phyloP scores from a whole-genome alignment of 2,113 vertebrate species.

The Myotis yumanensis region DNA sequence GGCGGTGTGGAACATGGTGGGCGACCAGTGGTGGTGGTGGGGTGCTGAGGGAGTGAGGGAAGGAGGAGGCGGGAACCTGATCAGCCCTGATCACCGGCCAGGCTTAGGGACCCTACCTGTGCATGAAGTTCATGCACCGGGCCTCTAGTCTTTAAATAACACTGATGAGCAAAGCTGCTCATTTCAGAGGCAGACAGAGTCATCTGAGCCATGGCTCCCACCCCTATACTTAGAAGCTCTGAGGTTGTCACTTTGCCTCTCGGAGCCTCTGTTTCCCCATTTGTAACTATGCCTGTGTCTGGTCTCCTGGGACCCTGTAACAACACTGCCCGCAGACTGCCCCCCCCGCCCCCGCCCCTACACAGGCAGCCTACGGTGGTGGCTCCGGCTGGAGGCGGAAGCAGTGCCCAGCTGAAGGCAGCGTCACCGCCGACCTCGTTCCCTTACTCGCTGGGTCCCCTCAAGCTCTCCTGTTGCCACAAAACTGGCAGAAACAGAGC shows the following conservation, averaged over 20 bases:
- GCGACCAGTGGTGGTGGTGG: no score
- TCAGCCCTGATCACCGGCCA: no score
- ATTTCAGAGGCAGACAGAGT: neutral
- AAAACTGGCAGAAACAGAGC: neutral
- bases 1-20: no score
- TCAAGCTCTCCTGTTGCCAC: neutral
- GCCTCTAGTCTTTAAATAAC: neutral
- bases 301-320: no score
- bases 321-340: accelerated
- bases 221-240: neutral
- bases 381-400: neutral
- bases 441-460: accelerated
- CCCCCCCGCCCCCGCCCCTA: accelerated
- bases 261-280: neutral
- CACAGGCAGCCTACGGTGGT: accelerated
- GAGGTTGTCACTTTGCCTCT: neutral
- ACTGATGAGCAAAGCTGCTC: neutral
- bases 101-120: no score
- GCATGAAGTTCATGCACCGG: no score
- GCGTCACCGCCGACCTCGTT: accelerated
- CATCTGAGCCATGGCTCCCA: neutral
- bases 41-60: no score
- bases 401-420: accelerated
- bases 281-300: neutral
- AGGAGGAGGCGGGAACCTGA: no score